Conservation (phyloP, 2,113 vertebrate genomes). For the Pyrgilauda ruficollis region DNA sequence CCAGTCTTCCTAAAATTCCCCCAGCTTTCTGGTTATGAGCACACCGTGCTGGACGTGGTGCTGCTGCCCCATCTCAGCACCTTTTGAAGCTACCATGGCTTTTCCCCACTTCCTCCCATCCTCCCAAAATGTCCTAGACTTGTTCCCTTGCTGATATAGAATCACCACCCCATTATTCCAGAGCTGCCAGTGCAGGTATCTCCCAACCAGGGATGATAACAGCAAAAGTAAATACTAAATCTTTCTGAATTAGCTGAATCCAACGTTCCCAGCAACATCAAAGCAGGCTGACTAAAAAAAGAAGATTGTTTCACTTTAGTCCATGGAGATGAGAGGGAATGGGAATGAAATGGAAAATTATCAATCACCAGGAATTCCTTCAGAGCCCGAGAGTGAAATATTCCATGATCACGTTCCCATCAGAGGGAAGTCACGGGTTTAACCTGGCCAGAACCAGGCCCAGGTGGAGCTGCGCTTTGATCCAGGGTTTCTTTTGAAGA, state of each 20-base stretch:
- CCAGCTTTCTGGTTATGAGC: not conserved
- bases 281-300: not conserved
- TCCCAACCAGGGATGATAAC: not conserved
- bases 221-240: not conserved
- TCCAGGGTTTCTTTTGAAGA: conserved; percentile 8
- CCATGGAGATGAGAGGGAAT: not conserved
- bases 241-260: not conserved
- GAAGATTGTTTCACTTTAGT: not conserved
- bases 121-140: not conserved
- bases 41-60: fast-evolving
- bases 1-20: not conserved
- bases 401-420: not conserved
- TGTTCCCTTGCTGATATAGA: not conserved
- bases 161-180: not conserved
- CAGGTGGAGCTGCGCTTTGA: not conserved
- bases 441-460: not conserved
- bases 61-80: not conserved
- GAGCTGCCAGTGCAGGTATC: not conserved
- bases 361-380: not conserved
- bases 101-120: not conserved
- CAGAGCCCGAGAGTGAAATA: not conserved
- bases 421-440: not conserved
- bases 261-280: not conserved
- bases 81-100: not conserved
- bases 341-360: not conserved